phyloP scores from a whole-genome alignment of 2,797 vertebrate genomes.

The Acanthopagrus latus region DNA sequence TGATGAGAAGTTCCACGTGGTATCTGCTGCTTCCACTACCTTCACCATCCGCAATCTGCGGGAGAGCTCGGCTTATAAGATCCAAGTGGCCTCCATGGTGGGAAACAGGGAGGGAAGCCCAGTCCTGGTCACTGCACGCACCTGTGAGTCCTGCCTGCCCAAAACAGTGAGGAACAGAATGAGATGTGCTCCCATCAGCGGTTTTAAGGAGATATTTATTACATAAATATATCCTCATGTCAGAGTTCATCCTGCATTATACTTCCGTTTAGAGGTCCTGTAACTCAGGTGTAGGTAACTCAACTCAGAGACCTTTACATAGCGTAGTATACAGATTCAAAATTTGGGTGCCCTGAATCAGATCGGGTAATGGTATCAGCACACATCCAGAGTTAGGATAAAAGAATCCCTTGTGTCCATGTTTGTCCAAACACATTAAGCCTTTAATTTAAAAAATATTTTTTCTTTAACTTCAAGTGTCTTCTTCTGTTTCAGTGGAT shows the following conservation, averaged over 20 bases:
- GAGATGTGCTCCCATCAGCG: neutral
- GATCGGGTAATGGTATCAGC: no score
- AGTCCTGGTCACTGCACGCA: slow-evolving; percentile 85
- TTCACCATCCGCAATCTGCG: slow-evolving; percentile 84
- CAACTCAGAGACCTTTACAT: neutral
- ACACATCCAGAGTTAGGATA: neutral
- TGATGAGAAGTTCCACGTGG: slow-evolving; percentile 80
- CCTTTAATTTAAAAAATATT: neutral
- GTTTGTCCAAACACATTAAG: neutral
- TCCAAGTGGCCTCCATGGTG: slow-evolving; percentile 85
- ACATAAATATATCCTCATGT: no score
- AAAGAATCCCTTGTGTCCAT: neutral
- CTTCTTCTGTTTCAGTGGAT: slow-evolving; percentile 81
- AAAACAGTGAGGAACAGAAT: slow-evolving; percentile 18
- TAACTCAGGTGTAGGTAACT: neutral
- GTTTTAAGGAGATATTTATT: neutral
- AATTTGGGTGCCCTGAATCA: neutral
- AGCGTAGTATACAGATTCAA: neutral
- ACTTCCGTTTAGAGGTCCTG: neutral
- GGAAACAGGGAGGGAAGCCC: slow-evolving; percentile 84
- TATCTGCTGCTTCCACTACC: slow-evolving; percentile 77
- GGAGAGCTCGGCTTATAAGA: slow-evolving; percentile 87
- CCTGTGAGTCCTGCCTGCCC: slow-evolving; percentile 83
- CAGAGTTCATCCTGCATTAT: neutral
- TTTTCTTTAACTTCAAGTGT: neutral